Percentiles rank a stretch among this genome's conserved stretches.
phyloP scores from a whole-genome alignment of 2,888 invertebrate genomes.

The Camponotus fellah region DNA sequence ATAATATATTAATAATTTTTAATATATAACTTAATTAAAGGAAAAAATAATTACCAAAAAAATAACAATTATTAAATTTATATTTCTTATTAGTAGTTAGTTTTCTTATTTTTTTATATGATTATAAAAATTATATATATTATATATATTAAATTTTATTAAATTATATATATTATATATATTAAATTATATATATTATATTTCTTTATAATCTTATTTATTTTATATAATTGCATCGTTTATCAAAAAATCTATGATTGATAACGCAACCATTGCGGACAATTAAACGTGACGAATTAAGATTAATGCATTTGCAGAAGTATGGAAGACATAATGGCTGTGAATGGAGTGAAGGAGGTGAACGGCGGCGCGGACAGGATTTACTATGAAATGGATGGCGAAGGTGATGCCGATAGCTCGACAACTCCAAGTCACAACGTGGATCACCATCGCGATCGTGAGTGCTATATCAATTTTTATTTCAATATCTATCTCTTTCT shows the following conservation, averaged over 20 bases:
- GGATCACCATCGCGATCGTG: constrained; percentile 81
- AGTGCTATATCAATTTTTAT: constrained; percentile 70
- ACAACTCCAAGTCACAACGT: constrained; percentile 78
- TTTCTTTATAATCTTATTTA: not conserved
- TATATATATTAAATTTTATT: no score
- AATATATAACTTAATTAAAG: not conserved
- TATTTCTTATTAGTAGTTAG: not conserved
- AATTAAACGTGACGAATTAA: constrained; percentile 13
- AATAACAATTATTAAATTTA: not conserved
- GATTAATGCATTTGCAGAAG: constrained; percentile 35
- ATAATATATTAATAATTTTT: not conserved
- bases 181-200: not conserved
- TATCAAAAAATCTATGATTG: not conserved
- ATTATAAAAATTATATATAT: not conserved
- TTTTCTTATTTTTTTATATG: not conserved
- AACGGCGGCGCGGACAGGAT: constrained; percentile 72
- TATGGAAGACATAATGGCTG: constrained; percentile 80
- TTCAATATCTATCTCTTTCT: not conserved
- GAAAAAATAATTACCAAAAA: not conserved
- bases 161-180: not conserved
- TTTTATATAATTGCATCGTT: not conserved
- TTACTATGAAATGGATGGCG: constrained; percentile 80
- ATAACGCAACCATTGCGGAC: not conserved
- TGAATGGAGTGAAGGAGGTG: constrained; percentile 77
- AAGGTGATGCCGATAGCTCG: constrained; percentile 83